Evolutionary conservation across 2,113 vertebrate species (phyloP).

Genomic region (Poicephalus meyeri): DNA sequence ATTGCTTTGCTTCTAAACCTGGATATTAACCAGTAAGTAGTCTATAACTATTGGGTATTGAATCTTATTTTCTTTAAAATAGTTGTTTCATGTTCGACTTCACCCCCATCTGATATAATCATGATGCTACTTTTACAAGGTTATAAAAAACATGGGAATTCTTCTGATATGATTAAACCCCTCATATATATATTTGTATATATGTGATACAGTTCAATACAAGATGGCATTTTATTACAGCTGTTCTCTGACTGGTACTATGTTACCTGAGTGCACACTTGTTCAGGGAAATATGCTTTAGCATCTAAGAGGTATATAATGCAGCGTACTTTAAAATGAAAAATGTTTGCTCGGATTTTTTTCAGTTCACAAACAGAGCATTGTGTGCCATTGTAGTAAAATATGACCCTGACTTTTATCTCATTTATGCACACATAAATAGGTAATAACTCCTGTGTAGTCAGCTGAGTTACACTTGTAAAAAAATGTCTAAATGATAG

Average conservation of each 20-base stretch:
- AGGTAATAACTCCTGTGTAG: neutral
- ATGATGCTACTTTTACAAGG: neutral
- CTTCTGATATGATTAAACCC: neutral
- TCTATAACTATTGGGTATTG: neutral
- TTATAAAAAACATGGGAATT: neutral
- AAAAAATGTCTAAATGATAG: neutral
- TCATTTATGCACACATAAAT: neutral
- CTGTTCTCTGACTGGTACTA: neutral
- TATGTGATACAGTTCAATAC: neutral
- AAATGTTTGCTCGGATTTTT: neutral
- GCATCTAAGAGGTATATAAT: neutral
- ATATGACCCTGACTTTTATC: neutral
- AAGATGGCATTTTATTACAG: neutral
- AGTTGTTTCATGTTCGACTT: neutral
- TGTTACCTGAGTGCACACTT: neutral
- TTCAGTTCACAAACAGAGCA: neutral
- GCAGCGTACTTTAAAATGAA: neutral
- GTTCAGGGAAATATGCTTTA: neutral
- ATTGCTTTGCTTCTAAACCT: neutral
- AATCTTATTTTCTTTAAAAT: neutral
- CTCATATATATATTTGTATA: neutral
- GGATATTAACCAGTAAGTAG: neutral
- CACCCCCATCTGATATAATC: neutral
- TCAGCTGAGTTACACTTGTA: neutral
- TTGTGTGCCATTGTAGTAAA: neutral